A percentile compares a stretch with the other conserved stretches of the same genome.
phyloP scores from a whole-genome alignment of 1,140 invertebrate genomes.

The Aphelinus certus region DNA sequence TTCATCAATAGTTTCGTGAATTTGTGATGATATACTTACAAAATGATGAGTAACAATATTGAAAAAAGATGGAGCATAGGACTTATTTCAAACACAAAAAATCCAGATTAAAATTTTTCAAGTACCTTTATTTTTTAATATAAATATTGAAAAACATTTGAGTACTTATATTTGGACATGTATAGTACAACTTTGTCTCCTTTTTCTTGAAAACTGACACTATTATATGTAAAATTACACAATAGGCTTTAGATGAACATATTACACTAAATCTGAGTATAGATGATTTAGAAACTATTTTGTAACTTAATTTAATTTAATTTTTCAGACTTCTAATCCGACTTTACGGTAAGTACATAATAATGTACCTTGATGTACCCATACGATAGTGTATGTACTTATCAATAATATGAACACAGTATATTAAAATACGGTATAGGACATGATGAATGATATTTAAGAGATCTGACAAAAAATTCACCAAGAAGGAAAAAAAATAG shows the following conservation, averaged over 20 bases:
- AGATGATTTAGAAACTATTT: conserved; percentile 5
- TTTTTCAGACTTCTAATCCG: conserved; percentile 29
- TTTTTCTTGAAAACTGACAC: conserved; percentile 38
- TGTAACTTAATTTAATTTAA: conserved; percentile 14
- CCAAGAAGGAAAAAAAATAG: no score
- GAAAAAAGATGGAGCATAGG: no score
- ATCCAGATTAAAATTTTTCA: conserved; percentile 24
- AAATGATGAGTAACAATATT: no score
- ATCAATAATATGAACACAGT: conserved; percentile 25
- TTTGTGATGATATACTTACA: no score
- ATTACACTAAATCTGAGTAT: conserved; percentile 20
- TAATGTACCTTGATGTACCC: background rate
- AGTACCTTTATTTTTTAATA: conserved; percentile 58
- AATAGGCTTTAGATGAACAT: conserved; percentile 22
- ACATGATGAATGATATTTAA: no score
- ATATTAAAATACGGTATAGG: background rate
- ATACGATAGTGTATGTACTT: background rate
- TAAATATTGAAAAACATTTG: conserved; percentile 61
- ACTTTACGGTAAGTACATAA: conserved; percentile 13
- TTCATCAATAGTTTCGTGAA: no score
- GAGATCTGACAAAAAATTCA: no score
- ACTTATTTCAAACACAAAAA: no score
- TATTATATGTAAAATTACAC: conserved; percentile 38
- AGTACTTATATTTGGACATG: conserved; percentile 46
- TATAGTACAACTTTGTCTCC: conserved; percentile 42